Percentiles rank a stretch among this genome's conserved stretches.
Conservation (phyloP, 2,888 invertebrate genomes). For the Drosophila nigritarsus region DNA sequence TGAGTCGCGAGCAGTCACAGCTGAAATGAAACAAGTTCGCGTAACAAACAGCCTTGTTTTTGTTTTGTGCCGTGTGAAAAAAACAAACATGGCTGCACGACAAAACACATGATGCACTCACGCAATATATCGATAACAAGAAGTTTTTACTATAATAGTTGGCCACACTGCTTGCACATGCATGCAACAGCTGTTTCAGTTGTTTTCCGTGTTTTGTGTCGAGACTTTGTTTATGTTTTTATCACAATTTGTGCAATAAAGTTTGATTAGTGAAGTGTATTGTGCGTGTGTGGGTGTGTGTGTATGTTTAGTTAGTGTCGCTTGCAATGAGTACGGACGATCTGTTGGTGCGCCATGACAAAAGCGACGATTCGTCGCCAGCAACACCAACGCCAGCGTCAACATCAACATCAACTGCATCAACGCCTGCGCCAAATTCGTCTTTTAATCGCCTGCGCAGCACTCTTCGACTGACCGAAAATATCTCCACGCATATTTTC, state of each 20-base stretch:
- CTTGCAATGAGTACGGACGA: constrained; percentile 80
- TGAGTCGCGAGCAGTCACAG: constrained; percentile 35
- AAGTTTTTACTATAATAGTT: neutral
- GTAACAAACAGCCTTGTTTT: constrained; percentile 51
- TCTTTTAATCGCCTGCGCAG: constrained; percentile 83
- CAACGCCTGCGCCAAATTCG: constrained; percentile 54
- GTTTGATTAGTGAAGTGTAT: constrained; percentile 8
- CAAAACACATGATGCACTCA: constrained; percentile 43
- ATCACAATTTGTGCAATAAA: constrained; percentile 12
- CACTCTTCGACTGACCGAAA: constrained; percentile 84
- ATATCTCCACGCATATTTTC: constrained; percentile 82
- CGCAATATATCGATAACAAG: constrained; percentile 35
- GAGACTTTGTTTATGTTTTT: constrained; percentile 52
- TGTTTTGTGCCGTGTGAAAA: constrained; percentile 65
- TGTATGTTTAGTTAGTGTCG: constrained; percentile 19
- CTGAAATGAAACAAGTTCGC: constrained; percentile 50
- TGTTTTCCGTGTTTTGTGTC: constrained; percentile 24
- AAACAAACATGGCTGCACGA: constrained; percentile 53
- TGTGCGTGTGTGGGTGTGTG: neutral
- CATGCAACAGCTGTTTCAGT: constrained; percentile 57
- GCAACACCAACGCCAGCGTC: constrained; percentile 34
- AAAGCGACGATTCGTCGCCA: constrained; percentile 79
- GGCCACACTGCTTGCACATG: constrained; percentile 16
- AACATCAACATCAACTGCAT: neutral
- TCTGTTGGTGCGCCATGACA: constrained; percentile 82